These are phyloP conservation scores for Ophthalmolycus amberensis DNA, from an alignment of 2,113 vertebrate species.

Conservation along the genomic window DNA sequence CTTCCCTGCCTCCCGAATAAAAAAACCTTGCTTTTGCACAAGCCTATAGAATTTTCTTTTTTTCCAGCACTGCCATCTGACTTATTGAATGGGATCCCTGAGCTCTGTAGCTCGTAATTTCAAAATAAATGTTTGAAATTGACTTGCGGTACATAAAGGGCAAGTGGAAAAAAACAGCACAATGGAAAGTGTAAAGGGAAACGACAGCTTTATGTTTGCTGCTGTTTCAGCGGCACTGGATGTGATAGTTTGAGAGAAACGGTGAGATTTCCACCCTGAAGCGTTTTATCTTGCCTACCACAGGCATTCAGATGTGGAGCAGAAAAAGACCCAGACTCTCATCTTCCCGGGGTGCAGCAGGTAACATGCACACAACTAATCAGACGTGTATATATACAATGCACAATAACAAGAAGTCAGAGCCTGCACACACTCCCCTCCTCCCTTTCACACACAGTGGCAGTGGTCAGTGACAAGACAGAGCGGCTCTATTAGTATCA, in stretches of 20 bases:
- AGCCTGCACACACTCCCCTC: not conserved
- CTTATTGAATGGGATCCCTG: constrained; percentile 1
- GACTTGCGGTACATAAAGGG: constrained; percentile 12
- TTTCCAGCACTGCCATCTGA: not conserved
- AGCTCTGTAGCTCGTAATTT: not conserved
- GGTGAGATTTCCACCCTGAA: constrained; percentile 39
- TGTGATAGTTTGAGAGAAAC: constrained; percentile 32
- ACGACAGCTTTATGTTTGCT: constrained; percentile 19
- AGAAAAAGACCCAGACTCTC: constrained; percentile 13
- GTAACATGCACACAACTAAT: constrained; percentile 10
- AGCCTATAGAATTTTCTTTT: not conserved
- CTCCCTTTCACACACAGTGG: constrained; percentile 5
- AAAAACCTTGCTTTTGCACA: constrained; percentile 12
- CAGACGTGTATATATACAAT: constrained; percentile 2
- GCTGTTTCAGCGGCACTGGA: constrained; percentile 40
- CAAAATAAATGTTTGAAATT: constrained; percentile 23
- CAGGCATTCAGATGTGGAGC: constrained; percentile 38
- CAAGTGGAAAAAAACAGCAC: constrained; percentile 12
- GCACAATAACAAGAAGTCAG: constrained; percentile 6
- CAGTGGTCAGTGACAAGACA: constrained; percentile 63
- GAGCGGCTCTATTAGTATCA: constrained; percentile 64
- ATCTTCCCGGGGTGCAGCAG: constrained; percentile 12
- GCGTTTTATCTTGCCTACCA: constrained; percentile 43
- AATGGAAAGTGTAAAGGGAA: constrained; percentile 6
- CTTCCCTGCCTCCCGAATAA: constrained; percentile 22